Conservation (phyloP, 2,797 vertebrate genomes). For the Phrynocephalus guinanensis region DNA sequence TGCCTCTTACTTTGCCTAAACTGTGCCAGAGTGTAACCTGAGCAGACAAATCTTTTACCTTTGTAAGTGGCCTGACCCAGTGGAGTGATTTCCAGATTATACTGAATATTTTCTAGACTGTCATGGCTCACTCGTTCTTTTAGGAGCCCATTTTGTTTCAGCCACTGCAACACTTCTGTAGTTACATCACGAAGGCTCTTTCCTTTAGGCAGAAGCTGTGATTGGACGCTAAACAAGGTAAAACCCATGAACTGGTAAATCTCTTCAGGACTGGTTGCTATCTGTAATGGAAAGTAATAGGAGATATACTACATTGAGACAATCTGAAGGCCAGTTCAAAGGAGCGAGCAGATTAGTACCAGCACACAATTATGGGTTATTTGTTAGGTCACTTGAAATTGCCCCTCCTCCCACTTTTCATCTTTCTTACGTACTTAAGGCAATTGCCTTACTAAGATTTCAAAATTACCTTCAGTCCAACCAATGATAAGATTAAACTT, state of each 20-base stretch:
- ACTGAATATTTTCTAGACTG: slow-evolving; percentile 41
- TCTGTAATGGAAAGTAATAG: slow-evolving; percentile 76
- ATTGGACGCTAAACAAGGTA: slow-evolving; percentile 89
- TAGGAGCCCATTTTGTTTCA: slow-evolving; percentile 86
- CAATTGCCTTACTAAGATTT: neutral
- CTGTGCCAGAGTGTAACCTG: neutral
- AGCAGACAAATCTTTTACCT: slow-evolving; percentile 77
- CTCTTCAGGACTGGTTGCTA: slow-evolving; percentile 80
- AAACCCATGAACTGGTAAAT: slow-evolving; percentile 82
- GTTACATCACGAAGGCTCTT: slow-evolving; percentile 81
- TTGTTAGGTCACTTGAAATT: neutral
- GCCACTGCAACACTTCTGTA: slow-evolving; percentile 74
- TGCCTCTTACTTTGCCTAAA: neutral
- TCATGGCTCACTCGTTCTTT: slow-evolving; percentile 46
- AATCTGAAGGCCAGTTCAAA: neutral
- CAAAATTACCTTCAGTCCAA: slow-evolving; percentile 86
- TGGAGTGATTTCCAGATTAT: slow-evolving; percentile 81
- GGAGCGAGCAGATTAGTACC: neutral
- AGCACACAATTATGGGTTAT: neutral
- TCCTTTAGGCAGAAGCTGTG: slow-evolving; percentile 79
- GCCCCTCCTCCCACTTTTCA: neutral
- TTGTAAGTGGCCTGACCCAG: slow-evolving; percentile 92
- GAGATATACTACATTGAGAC: slow-evolving; percentile 36
- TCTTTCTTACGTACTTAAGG: neutral
- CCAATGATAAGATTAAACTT: slow-evolving; percentile 88